phyloP scores from a whole-genome alignment of 2,888 invertebrate species.

The Drosophila mettleri region DNA sequence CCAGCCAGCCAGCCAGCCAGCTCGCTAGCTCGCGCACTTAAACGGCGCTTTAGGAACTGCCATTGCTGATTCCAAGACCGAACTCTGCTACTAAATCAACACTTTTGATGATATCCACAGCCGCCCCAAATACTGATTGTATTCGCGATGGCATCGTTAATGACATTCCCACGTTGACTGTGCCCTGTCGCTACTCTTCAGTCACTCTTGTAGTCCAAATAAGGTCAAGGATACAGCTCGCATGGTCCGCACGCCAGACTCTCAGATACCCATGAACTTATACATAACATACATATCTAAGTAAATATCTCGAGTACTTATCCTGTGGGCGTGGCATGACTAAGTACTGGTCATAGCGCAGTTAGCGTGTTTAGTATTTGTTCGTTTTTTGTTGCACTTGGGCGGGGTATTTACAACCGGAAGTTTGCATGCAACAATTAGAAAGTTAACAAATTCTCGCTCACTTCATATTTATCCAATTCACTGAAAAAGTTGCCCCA shows the following conservation, averaged over 20 bases:
- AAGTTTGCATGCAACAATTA: conserved; percentile 39
- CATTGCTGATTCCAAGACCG: conserved; percentile 39
- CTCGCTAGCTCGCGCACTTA: no score
- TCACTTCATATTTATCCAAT: neutral
- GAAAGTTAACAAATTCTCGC: neutral
- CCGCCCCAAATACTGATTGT: conserved; percentile 17
- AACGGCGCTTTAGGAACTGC: conserved; percentile 51
- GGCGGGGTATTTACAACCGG: conserved; percentile 47
- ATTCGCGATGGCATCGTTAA: conserved; percentile 47
- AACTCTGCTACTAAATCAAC: conserved; percentile 62
- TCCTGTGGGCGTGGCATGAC: conserved; percentile 37
- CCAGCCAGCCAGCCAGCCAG: conserved; percentile 30
- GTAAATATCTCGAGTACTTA: conserved; percentile 11
- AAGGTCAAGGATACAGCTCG: conserved; percentile 69
- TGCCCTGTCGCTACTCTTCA: neutral
- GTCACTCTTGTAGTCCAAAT: conserved; percentile 28
- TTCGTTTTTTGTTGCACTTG: conserved; percentile 40
- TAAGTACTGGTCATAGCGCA: conserved; percentile 6
- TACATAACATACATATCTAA: neutral
- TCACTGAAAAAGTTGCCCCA: neutral
- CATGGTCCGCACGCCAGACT: conserved; percentile 35
- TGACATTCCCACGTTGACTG: conserved; percentile 53
- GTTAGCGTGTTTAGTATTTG: conserved; percentile 50
- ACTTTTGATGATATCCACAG: conserved; percentile 37
- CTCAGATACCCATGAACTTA: conserved; percentile 13